Evolutionary conservation across 2,888 invertebrate species (phyloP).

Genomic region (Labia minor): DNA sequence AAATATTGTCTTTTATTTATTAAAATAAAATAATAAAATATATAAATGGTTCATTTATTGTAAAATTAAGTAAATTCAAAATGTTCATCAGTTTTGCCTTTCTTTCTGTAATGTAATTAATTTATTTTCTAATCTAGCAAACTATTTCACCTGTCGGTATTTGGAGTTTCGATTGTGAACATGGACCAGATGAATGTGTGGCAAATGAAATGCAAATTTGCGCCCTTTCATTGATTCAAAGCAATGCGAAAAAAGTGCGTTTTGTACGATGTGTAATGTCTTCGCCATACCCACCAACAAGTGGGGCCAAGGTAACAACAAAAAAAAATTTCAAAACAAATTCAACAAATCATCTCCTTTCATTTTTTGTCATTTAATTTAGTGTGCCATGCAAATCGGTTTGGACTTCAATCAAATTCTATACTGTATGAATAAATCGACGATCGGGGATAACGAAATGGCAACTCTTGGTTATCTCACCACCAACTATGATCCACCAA

Average conservation of each 20-base stretch:
- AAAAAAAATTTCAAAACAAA: not conserved
- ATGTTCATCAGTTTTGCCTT: too few relatives aligned
- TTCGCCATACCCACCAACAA: constrained; percentile 28
- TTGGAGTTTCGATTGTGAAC: constrained; percentile 35
- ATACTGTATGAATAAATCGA: not conserved
- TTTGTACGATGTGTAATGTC: constrained; percentile 23
- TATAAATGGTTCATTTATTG: too few relatives aligned
- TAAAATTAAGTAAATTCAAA: too few relatives aligned
- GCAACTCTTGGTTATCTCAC: not conserved
- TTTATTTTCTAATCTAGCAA: constrained; percentile 19
- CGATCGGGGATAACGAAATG: not conserved
- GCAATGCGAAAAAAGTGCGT: constrained; percentile 23
- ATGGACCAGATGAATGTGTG: constrained; percentile 32
- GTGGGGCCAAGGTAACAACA: not conserved
- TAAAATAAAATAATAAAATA: too few relatives aligned
- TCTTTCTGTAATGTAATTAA: too few relatives aligned
- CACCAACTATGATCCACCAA: not conserved
- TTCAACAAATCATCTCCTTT: too few relatives aligned
- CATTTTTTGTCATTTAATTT: too few relatives aligned
- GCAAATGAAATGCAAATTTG: constrained; percentile 29
- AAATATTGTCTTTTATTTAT: too few relatives aligned
- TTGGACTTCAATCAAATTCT: not conserved
- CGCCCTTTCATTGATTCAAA: constrained; percentile 1
- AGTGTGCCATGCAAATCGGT: not conserved
- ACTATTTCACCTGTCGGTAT: constrained; percentile 25